Evolutionary conservation across 2,888 invertebrate genomes (phyloP).

Genomic region (Synanthedon andrenaeformis): DNA sequence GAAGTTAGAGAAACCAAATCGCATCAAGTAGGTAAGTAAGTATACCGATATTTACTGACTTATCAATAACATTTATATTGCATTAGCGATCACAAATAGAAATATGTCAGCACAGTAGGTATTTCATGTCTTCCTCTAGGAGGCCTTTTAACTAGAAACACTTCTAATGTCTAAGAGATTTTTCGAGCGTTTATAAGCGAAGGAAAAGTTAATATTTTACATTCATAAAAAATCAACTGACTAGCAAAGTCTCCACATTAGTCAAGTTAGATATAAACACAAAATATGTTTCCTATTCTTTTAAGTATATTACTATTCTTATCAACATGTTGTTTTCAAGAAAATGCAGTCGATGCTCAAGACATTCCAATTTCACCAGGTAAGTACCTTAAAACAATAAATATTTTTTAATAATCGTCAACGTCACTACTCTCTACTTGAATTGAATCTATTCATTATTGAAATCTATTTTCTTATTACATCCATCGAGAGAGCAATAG

Average conservation of each 20-base stretch:
- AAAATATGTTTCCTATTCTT: conserved; percentile 19
- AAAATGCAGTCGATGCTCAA: conserved; percentile 31
- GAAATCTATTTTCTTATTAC: too few species aligned
- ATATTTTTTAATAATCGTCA: neutral
- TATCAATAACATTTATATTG: neutral
- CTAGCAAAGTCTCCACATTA: neutral
- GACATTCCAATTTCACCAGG: conserved; percentile 48
- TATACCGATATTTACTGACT: too few species aligned
- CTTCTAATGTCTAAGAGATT: neutral
- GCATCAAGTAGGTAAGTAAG: too few species aligned
- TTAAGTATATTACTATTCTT: conserved; percentile 18
- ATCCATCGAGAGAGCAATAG: too few species aligned
- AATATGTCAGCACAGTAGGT: neutral
- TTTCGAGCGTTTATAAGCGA: neutral
- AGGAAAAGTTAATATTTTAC: neutral
- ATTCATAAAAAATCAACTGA: neutral
- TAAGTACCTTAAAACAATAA: conserved; percentile 14
- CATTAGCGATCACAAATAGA: neutral
- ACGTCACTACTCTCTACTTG: too few species aligned
- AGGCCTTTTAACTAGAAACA: neutral
- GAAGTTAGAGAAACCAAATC: too few species aligned
- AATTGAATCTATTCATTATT: too few species aligned
- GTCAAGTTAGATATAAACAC: conserved; percentile 3
- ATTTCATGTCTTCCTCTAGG: neutral
- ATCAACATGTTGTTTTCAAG: conserved; percentile 24